Evolutionary conservation across 2,113 vertebrate genomes (phyloP).

Genomic region (Anolis sagrei): DNA sequence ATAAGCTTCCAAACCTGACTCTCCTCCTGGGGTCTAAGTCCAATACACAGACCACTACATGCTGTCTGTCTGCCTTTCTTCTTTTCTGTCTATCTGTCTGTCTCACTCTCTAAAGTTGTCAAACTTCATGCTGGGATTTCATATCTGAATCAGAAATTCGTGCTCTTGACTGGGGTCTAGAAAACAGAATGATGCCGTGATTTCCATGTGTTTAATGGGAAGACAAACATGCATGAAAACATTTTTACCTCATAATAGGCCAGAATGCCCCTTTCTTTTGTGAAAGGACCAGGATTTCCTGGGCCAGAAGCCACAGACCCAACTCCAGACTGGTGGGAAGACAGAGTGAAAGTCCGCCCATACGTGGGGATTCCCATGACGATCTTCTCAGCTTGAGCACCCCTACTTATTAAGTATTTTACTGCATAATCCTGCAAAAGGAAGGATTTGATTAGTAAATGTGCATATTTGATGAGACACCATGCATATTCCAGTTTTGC

Average conservation of each 20-base stretch:
- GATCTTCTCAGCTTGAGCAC: slow-evolving; percentile 76
- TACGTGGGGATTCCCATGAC: slow-evolving; percentile 80
- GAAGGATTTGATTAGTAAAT: neutral
- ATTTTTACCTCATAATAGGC: slow-evolving; percentile 83
- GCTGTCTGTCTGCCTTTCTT: no score
- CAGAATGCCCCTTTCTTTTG: slow-evolving; percentile 76
- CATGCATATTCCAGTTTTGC: neutral
- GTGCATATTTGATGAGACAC: neutral
- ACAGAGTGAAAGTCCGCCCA: slow-evolving; percentile 78
- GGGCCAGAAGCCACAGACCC: slow-evolving; percentile 77
- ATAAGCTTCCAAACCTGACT: no score
- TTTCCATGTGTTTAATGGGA: neutral
- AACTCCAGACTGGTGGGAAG: slow-evolving; percentile 36
- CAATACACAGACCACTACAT: no score
- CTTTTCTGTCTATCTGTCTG: no score
- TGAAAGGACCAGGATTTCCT: slow-evolving; percentile 77
- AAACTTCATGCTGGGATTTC: no score
- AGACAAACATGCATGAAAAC: neutral
- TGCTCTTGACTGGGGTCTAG: neutral
- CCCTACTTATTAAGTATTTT: slow-evolving; percentile 63
- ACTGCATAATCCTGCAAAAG: slow-evolving; percentile 75
- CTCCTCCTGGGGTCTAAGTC: no score
- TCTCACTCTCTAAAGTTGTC: no score
- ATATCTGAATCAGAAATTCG: no score
- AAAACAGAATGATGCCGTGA: neutral